Conservation (phyloP, 1,140 invertebrate species). For the Pentalonia nigronervosa region DNA sequence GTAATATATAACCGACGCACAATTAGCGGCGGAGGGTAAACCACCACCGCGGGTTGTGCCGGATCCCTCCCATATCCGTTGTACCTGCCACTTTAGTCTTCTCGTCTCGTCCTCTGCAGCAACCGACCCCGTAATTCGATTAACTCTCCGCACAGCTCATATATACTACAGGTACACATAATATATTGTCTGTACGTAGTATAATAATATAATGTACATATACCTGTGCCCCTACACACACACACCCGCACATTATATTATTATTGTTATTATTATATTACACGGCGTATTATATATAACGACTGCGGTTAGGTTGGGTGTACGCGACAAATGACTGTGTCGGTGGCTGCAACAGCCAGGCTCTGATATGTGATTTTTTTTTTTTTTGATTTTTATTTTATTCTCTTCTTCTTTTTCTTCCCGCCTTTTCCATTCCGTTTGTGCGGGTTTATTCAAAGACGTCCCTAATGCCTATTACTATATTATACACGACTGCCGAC, state of each 20-base stretch:
- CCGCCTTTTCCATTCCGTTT: neutral
- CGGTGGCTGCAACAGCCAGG: neutral
- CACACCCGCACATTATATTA: neutral
- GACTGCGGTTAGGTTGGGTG: neutral
- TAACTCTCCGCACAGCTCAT: slow-evolving; percentile 1
- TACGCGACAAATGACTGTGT: neutral
- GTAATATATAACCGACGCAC: neutral
- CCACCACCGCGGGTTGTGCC: neutral
- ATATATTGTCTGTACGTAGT: neutral
- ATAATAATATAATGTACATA: neutral
- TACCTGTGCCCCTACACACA: neutral
- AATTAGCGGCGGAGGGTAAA: neutral
- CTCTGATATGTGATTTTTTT: slow-evolving; percentile 28
- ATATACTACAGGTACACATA: neutral
- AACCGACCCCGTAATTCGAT: slow-evolving; percentile 7
- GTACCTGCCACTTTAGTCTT: neutral
- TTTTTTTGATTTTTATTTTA: no score
- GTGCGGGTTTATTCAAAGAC: neutral
- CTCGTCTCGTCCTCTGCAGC: neutral
- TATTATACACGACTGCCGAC: neutral
- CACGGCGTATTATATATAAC: neutral
- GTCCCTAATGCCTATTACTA: slow-evolving; percentile 17
- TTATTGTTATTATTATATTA: slow-evolving; percentile 34
- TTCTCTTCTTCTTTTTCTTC: neutral
- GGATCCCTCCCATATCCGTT: neutral